phyloP scores from a whole-genome alignment of 1,140 invertebrate species.

The Dreissena polymorpha region DNA sequence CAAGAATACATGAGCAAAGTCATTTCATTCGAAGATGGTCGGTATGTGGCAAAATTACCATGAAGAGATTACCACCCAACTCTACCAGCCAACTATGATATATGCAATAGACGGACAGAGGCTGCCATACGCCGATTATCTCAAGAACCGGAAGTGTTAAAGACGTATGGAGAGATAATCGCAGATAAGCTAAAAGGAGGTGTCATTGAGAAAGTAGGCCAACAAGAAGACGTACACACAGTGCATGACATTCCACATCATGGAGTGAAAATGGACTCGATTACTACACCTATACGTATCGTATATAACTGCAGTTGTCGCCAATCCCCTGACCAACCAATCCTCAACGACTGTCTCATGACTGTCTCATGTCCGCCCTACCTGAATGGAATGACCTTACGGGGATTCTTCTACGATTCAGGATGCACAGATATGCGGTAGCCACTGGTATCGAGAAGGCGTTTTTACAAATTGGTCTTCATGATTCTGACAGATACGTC shows the following conservation, averaged over 20 bases:
- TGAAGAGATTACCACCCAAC: conserved; percentile 26
- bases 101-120: conserved; percentile 7
- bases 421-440: conserved; percentile 4
- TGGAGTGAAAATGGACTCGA: conserved; percentile 35
- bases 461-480: conserved; percentile 16
- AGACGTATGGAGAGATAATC: conserved; percentile 29
- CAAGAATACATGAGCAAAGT: background rate
- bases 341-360: conserved; percentile 1
- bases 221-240: background rate
- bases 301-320: conserved; percentile 13
- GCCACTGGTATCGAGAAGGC: conserved; percentile 39
- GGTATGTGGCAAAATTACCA: conserved; percentile 15
- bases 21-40: conserved; percentile 15
- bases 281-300: conserved; percentile 8
- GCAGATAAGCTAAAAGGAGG: background rate
- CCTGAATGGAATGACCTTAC: background rate
- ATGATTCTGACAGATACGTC: conserved; percentile 9
- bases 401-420: conserved; percentile 14
- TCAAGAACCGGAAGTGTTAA: background rate
- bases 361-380: background rate
- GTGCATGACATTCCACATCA: conserved; percentile 34
- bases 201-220: conserved; percentile 12
- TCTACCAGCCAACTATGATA: conserved; percentile 25
- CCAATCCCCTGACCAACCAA: background rate
- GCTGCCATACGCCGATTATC: background rate